These are phyloP conservation scores for Harpalus rufipes DNA, from an alignment of 2,888 invertebrate species.

Conservation along the genomic window DNA sequence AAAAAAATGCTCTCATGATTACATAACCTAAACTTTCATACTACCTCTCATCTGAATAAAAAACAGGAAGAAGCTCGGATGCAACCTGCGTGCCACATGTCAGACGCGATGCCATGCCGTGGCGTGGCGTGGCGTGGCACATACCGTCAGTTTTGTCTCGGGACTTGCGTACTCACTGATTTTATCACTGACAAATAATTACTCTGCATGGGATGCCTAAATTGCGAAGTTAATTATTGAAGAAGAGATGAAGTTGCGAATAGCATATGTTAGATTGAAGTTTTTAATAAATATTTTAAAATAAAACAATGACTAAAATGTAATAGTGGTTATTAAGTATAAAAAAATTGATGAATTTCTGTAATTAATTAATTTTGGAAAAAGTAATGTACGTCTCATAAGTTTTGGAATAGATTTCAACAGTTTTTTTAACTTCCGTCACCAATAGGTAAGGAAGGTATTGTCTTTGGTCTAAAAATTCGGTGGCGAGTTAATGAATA, in stretches of 20 bases:
- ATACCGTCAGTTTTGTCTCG: neutral
- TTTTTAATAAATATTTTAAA: too few species aligned
- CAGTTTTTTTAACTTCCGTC: too few species aligned
- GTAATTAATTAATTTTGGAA: too few species aligned
- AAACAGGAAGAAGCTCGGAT: conserved; percentile 56
- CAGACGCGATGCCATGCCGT: conserved; percentile 6
- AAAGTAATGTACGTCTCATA: too few species aligned
- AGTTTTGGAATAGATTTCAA: too few species aligned
- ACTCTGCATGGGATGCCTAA: neutral
- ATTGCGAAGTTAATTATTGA: neutral
- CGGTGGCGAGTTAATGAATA: too few species aligned
- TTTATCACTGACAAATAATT: conserved; percentile 46
- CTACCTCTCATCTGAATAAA: conserved; percentile 33
- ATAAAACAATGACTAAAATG: too few species aligned
- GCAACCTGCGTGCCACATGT: conserved; percentile 57
- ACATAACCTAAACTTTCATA: neutral
- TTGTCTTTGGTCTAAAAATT: too few species aligned
- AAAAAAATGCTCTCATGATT: conserved; percentile 11
- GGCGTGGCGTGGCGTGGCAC: neutral
- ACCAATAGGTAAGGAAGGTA: too few species aligned
- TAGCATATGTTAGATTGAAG: neutral
- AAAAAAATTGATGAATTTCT: too few species aligned
- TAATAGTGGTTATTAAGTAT: too few species aligned
- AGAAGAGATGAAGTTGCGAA: neutral
- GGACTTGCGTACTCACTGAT: neutral